phyloP scores from a whole-genome alignment of 2,113 vertebrate species.

The Dasyurus viverrinus region DNA sequence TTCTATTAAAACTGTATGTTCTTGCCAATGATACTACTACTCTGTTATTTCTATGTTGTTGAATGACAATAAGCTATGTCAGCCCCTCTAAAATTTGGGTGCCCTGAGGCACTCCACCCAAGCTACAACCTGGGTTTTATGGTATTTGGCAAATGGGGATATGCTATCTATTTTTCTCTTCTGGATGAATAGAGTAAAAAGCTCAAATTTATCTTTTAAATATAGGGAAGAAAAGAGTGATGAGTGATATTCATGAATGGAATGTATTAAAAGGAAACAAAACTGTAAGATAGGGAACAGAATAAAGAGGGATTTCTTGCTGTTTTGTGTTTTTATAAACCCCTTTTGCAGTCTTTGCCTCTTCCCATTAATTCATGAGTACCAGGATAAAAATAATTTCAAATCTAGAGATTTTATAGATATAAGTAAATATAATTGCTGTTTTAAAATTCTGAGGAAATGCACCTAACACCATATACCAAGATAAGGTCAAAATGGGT shows the following conservation, averaged over 20 bases:
- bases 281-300: background rate
- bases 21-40: background rate
- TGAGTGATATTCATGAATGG: background rate
- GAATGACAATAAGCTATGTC: background rate
- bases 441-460: background rate
- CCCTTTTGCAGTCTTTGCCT: background rate
- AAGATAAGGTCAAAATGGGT: too few species aligned
- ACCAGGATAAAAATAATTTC: background rate
- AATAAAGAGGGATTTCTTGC: background rate
- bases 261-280: background rate
- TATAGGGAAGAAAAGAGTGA: background rate
- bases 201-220: background rate
- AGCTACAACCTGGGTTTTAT: background rate
- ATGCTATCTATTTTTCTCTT: background rate
- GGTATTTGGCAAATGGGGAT: background rate
- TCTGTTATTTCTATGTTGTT: background rate
- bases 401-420: background rate
- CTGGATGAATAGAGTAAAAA: background rate
- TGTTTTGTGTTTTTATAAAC: background rate
- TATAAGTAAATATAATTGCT: background rate
- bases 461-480: too few species aligned
- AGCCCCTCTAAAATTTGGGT: background rate
- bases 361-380: background rate
- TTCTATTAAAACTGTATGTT: background rate
- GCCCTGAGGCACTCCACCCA: background rate